These are phyloP conservation scores for Cryptotis parvus DNA, from an alignment of 2,113 vertebrate genomes.

Conservation along the genomic window DNA sequence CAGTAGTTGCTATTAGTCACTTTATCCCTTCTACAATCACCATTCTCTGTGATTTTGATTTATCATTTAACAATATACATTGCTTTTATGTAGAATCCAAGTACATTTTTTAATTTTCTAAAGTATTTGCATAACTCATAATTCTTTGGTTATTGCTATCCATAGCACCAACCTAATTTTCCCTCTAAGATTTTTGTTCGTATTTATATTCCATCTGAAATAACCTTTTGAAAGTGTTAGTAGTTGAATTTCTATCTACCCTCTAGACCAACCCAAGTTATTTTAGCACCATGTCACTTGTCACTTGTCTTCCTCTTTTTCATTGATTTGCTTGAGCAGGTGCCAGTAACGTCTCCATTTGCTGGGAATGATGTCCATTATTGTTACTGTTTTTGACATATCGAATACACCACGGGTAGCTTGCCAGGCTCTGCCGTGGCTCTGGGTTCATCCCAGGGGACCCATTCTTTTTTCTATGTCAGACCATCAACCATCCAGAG, in stretches of 20 bases:
- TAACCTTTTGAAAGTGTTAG: not conserved
- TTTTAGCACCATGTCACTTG: not conserved
- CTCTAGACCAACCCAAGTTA: not conserved
- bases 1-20: not conserved
- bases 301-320: no score
- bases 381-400: no score
- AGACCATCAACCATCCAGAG: no score
- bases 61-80: not conserved
- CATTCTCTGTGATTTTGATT: not conserved
- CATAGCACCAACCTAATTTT: not conserved
- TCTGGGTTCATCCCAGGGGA: no score
- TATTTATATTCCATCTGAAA: not conserved
- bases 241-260: not conserved
- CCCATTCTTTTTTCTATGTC: no score
- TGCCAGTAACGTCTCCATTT: no score
- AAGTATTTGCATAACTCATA: constrained; percentile 38
- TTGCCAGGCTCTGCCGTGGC: no score
- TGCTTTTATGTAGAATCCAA: not conserved
- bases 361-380: no score
- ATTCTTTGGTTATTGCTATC: not conserved
- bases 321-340: no score
- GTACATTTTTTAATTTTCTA: constrained; percentile 14
- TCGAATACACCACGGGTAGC: no score
- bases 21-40: not conserved
- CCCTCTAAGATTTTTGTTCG: not conserved